These are phyloP conservation scores for Amblyornis subalaris DNA, from an alignment of 2,113 vertebrate genomes.

Conservation along the genomic window DNA sequence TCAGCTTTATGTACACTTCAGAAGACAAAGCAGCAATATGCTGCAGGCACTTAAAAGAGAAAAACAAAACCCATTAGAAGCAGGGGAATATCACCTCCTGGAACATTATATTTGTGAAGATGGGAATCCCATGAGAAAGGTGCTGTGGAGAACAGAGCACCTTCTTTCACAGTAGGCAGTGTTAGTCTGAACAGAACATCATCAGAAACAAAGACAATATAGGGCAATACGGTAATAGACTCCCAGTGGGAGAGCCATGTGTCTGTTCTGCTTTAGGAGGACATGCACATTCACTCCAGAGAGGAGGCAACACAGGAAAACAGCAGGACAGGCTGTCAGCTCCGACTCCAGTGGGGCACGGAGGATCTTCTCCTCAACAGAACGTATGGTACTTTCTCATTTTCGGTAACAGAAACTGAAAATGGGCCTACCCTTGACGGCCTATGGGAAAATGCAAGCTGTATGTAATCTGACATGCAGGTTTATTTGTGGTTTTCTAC, in stretches of 20 bases:
- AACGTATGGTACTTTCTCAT: background rate
- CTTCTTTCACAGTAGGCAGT: background rate
- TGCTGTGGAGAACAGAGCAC: background rate
- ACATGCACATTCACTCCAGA: background rate
- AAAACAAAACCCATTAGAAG: background rate
- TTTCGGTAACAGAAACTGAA: background rate
- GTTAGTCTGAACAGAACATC: background rate
- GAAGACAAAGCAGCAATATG: background rate
- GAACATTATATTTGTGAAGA: background rate
- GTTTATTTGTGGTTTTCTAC: background rate
- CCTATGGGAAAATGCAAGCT: background rate
- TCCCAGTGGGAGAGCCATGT: background rate
- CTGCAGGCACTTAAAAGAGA: background rate
- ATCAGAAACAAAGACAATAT: background rate
- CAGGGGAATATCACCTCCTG: background rate
- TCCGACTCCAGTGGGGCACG: background rate
- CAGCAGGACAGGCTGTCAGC: constrained; percentile 7
- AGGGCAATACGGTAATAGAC: background rate
- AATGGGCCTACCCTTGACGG: background rate
- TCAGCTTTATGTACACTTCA: background rate
- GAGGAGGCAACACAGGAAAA: background rate
- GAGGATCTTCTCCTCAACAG: background rate
- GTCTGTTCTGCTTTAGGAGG: background rate
- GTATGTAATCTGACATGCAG: background rate
- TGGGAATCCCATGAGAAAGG: background rate